Evolutionary conservation across 2,797 vertebrate genomes (phyloP).

Genomic region (Poecilia gillii): DNA sequence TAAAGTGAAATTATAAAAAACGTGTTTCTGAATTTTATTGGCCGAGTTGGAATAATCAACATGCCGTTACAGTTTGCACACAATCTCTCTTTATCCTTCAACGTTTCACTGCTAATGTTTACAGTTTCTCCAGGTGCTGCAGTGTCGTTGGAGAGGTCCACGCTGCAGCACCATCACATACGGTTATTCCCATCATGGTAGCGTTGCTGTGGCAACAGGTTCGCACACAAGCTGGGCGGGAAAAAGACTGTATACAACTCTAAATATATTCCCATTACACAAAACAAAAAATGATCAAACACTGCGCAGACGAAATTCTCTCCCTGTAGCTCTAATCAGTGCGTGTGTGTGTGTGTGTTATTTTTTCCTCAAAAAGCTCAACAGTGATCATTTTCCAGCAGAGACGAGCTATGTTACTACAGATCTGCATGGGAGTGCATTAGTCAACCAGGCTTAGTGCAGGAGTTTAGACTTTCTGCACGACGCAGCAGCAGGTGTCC

Average conservation of each 20-base stretch:
- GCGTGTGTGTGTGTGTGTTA: neutral
- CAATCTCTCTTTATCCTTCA: constrained; percentile 8
- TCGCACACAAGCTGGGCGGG: constrained; percentile 26
- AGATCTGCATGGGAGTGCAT: constrained; percentile 42
- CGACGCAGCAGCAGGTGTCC: constrained; percentile 51
- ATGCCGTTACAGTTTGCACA: neutral
- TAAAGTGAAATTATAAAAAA: neutral
- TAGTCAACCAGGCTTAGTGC: constrained; percentile 26
- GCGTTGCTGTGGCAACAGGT: constrained; percentile 82
- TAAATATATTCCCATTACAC: constrained; percentile 56
- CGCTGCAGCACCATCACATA: constrained; percentile 56
- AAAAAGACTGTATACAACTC: constrained; percentile 33
- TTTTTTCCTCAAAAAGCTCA: neutral
- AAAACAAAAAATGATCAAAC: constrained; percentile 35
- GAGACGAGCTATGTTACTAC: constrained; percentile 20
- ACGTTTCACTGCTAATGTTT: constrained; percentile 31
- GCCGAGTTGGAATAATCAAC: neutral
- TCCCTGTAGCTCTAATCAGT: neutral
- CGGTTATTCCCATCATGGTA: constrained; percentile 72
- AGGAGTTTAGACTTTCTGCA: constrained; percentile 20
- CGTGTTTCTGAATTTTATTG: neutral
- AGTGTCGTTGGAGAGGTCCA: constrained; percentile 44
- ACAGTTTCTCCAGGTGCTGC: constrained; percentile 36
- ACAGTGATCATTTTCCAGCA: neutral
- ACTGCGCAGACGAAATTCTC: neutral